These are phyloP conservation scores for Eueides isabella DNA, from an alignment of 1,140 invertebrate species.

Conservation along the genomic window DNA sequence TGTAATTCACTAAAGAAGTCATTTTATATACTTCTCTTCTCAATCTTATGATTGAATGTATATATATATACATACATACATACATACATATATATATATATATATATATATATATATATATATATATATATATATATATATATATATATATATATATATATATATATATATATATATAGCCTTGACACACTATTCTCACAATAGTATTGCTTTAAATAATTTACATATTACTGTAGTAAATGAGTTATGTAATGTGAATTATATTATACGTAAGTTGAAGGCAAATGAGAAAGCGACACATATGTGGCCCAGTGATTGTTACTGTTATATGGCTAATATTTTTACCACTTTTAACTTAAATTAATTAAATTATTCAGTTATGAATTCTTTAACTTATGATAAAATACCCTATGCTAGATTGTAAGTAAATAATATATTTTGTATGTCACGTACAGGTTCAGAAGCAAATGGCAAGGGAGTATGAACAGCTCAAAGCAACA, in stretches of 20 bases:
- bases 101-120: too few relatives aligned
- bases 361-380: neutral
- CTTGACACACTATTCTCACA: conserved; percentile 12
- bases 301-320: neutral
- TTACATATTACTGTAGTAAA: neutral
- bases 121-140: too few relatives aligned
- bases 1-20: neutral
- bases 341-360: too few relatives aligned
- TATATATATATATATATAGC: neutral
- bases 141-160: too few relatives aligned
- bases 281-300: neutral
- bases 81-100: too few relatives aligned
- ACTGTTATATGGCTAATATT: neutral
- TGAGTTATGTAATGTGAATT: neutral
- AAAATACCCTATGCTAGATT: neutral
- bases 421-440: neutral
- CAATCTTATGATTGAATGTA: neutral
- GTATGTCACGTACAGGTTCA: conserved; percentile 86
- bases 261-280: conserved; percentile 3
- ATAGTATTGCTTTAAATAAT: conserved; percentile 10
- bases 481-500: conserved; percentile 94
- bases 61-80: too few relatives aligned
- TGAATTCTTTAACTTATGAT: neutral
- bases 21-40: neutral
- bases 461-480: conserved; percentile 94